Evolutionary conservation across 1,140 invertebrate genomes (phyloP).

Genomic region (Magallana angulata): DNA sequence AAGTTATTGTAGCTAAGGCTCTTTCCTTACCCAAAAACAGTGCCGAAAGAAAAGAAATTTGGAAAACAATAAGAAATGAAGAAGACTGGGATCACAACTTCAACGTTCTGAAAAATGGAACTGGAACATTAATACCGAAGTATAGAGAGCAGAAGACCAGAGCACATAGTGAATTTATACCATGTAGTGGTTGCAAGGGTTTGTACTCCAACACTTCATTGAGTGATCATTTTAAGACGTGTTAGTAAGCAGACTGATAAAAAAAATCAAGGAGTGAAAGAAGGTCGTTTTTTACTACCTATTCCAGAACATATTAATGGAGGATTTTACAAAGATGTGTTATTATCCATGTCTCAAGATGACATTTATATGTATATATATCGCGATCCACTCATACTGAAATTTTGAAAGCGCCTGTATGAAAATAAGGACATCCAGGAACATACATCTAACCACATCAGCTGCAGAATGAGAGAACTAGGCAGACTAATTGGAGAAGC

Average conservation of each 20-base stretch:
- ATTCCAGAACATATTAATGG: no score
- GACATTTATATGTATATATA: neutral
- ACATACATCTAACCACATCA: neutral
- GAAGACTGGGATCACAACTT: slow-evolving; percentile 34
- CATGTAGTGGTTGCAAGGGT: slow-evolving; percentile 6
- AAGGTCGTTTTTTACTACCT: neutral
- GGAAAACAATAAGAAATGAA: slow-evolving; percentile 27
- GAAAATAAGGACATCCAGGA: neutral
- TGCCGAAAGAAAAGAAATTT: neutral
- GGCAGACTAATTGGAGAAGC: neutral
- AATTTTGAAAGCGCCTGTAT: slow-evolving; percentile 1
- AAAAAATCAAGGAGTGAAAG: neutral
- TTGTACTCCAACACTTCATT: neutral
- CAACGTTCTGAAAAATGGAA: slow-evolving; percentile 20
- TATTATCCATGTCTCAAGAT: neutral
- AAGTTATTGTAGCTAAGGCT: slow-evolving; percentile 7
- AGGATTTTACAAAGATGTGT: neutral
- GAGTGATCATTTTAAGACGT: slow-evolving; percentile 3
- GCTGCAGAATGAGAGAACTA: neutral
- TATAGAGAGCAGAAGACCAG: neutral
- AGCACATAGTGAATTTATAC: slow-evolving; percentile 5
- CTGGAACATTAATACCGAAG: slow-evolving; percentile 32
- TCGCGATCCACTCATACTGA: neutral
- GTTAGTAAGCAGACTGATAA: neutral
- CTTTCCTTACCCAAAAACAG: neutral